A percentile compares a stretch with the other conserved stretches of the same genome.
These are phyloP conservation scores for Bostrychus sinensis DNA, from an alignment of 2,113 vertebrate genomes.

Conservation along the genomic window DNA sequence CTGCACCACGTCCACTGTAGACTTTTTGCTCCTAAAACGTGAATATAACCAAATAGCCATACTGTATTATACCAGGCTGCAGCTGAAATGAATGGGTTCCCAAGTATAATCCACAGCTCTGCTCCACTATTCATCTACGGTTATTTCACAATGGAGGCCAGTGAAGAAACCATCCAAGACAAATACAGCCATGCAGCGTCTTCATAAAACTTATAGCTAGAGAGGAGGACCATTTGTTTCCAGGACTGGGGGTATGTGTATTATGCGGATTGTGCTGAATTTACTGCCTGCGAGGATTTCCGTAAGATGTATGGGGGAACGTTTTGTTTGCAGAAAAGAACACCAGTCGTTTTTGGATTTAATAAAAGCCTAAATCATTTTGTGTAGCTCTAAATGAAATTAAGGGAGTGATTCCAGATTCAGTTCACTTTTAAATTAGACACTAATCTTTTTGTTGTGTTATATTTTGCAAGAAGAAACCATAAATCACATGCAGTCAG, in stretches of 20 bases:
- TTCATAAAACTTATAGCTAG: constrained; percentile 11
- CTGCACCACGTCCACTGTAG: background rate
- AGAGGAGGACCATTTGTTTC: constrained; percentile 36
- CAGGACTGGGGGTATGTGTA: constrained; percentile 29
- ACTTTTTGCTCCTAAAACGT: background rate
- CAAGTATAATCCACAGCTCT: background rate
- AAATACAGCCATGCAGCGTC: constrained; percentile 27
- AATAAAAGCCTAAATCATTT: constrained; percentile 13
- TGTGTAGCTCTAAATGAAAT: background rate
- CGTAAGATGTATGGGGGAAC: constrained; percentile 20
- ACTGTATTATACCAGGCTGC: constrained; percentile 4
- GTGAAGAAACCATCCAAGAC: constrained; percentile 34
- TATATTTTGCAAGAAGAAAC: background rate
- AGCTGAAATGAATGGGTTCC: constrained; percentile 1
- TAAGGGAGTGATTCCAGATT: background rate
- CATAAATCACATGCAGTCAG: background rate
- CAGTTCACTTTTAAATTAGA: background rate
- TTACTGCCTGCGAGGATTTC: constrained; percentile 23
- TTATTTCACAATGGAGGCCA: constrained; percentile 37
- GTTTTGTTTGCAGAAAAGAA: constrained; percentile 18
- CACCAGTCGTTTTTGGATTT: constrained; percentile 18
- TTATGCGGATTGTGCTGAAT: constrained; percentile 31
- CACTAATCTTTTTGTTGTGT: background rate
- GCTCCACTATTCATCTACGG: constrained; percentile 17
- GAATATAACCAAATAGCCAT: constrained; percentile 5